Evolutionary conservation across 2,113 vertebrate species (phyloP).

Genomic region (Anolis carolinensis): DNA sequence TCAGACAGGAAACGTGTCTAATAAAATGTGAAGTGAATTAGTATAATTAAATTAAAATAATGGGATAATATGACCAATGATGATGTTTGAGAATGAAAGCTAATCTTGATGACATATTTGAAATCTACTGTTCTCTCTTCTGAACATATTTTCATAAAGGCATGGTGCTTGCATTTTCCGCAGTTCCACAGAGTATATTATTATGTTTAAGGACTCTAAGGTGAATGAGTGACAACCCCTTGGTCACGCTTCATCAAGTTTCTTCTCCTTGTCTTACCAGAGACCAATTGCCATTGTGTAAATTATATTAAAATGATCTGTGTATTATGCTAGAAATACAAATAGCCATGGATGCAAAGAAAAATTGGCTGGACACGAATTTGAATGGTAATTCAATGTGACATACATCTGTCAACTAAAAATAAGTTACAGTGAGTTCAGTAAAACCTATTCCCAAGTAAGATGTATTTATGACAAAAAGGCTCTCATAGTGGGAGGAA

Average conservation of each 20-base stretch:
- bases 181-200: neutral
- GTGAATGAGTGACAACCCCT: too few species aligned
- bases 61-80: neutral
- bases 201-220: neutral
- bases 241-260: too few species aligned
- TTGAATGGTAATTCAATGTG: neutral
- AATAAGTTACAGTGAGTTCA: neutral
- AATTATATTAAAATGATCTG: too few species aligned
- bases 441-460: neutral
- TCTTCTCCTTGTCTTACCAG: too few species aligned
- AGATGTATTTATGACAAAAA: too few species aligned
- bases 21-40: conserved; percentile 2
- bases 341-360: neutral
- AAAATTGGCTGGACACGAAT: neutral
- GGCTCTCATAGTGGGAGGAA: too few species aligned
- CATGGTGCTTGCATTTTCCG: neutral
- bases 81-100: neutral
- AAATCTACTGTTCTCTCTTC: neutral
- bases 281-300: too few species aligned
- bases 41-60: conserved; percentile 4
- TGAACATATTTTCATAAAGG: neutral
- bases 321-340: too few species aligned
- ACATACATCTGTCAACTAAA: neutral
- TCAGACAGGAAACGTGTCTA: neutral
- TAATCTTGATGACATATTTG: neutral